These are phyloP conservation scores for Xenotilapia longispinis DNA, from an alignment of 2,113 vertebrate species.

Conservation along the genomic window DNA sequence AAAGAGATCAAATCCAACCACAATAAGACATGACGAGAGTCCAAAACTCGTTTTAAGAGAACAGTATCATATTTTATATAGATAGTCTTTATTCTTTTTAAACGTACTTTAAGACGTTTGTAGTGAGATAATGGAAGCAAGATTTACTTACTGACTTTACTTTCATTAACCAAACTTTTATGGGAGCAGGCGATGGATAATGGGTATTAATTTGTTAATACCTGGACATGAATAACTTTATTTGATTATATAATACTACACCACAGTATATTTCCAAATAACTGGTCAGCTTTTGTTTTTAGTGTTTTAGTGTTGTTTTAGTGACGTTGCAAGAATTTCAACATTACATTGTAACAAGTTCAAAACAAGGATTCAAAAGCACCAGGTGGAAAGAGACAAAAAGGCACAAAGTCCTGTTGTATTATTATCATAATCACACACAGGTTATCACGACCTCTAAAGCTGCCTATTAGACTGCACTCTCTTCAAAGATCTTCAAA, in stretches of 20 bases:
- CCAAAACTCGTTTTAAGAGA: not conserved
- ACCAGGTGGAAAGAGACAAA: not conserved
- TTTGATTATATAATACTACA: not conserved
- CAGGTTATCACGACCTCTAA: not conserved
- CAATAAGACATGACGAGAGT: not conserved
- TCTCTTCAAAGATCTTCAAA: not conserved
- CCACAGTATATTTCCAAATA: not conserved
- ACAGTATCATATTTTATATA: not conserved
- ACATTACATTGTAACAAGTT: not conserved
- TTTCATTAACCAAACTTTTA: not conserved
- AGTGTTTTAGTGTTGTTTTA: not conserved
- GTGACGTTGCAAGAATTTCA: not conserved
- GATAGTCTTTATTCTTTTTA: not conserved
- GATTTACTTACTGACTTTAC: not conserved
- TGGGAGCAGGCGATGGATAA: rapidly evolving
- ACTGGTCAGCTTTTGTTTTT: not conserved
- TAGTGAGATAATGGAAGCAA: not conserved
- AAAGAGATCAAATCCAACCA: not conserved
- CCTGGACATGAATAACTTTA: not conserved
- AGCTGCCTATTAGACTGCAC: not conserved
- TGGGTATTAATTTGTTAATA: not conserved
- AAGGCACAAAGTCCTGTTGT: not conserved
- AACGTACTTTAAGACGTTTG: not conserved
- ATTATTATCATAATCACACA: not conserved
- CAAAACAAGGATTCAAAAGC: not conserved